Percentiles rank a stretch among this genome's conserved stretches.
phyloP scores from a whole-genome alignment of 1,140 invertebrate species.

The Anagrus nilaparvatae region DNA sequence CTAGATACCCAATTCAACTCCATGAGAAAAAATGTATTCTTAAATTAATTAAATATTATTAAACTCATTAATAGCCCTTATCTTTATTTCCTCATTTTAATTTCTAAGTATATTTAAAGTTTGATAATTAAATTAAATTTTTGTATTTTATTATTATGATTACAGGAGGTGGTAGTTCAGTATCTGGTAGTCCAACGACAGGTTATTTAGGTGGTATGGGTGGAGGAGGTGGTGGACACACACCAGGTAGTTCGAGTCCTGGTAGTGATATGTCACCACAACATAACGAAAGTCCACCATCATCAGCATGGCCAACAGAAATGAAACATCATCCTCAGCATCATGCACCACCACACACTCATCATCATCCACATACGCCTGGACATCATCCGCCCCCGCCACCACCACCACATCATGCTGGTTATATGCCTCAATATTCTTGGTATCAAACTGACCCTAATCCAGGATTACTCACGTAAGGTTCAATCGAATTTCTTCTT shows the following conservation, averaged over 20 bases:
- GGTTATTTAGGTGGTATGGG: conserved; percentile 42
- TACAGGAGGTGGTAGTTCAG: conserved; percentile 39
- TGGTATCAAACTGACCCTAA: conserved; percentile 65
- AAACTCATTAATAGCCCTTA: too few species aligned
- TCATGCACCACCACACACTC: conserved; percentile 46
- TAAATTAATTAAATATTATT: too few species aligned
- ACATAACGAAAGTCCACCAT: conserved; percentile 48
- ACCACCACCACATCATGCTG: conserved; percentile 40
- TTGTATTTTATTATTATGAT: conserved; percentile 6
- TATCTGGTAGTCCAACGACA: conserved; percentile 38
- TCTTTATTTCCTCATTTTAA: too few species aligned
- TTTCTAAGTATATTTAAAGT: too few species aligned
- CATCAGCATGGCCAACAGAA: conserved; percentile 55
- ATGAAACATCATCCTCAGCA: conserved; percentile 57
- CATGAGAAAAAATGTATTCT: too few species aligned
- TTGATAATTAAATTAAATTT: too few species aligned
- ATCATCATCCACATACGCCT: conserved; percentile 49
- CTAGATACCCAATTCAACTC: too few species aligned
- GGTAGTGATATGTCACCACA: conserved; percentile 50
- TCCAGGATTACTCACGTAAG: conserved; percentile 63
- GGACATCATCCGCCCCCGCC: conserved; percentile 46
- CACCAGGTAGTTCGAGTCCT: conserved; percentile 45
- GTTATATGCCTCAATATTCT: conserved; percentile 64
- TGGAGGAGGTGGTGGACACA: conserved; percentile 41
- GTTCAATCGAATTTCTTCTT: too few species aligned